Base-by-base conservation (phyloP, 2,888 invertebrate species). In the Petrolisthes manimaculis region DNA sequence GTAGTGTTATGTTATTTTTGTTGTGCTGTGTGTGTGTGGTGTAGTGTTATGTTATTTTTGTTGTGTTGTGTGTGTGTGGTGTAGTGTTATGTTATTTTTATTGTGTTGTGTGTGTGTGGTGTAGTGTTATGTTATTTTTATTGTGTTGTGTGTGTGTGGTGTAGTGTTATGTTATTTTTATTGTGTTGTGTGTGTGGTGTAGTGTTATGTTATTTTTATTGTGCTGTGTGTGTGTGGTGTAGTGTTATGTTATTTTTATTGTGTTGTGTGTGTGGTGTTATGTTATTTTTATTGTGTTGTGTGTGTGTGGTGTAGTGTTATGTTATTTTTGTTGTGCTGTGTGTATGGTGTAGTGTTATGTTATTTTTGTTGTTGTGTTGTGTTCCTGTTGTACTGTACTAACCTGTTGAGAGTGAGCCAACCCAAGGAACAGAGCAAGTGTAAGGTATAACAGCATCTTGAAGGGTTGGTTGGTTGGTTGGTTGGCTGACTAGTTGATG, bases 371-470 rank as follows among this genome's bases (percentile, higher is more conserved):
- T 3, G 9, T 61, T 14, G 61, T 61, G n/a, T n/a, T 37, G 37
- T 37, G 37, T 37, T 51, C 24, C 37, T 18, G 14, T 3, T 75
- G 37, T 82, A 51, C 61, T 12, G 12, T 53, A 83, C 83, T 9
- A 71, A 53, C 18, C 53, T 18, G 54, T 21, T n/a, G 54, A 2
- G 83, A 69, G n/a, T 61, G 83, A 5, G 53, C n/a, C 71, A 71
- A 6, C 71, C 56, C 83, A 4, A 83, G 71, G 71, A 83, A 71
- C n/a, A 51, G 71, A 53, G 69, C 21, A 61, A 21, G 9, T 18
- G 71, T 8, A 21, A 83, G 54, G 53, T 24, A 71, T 21, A 21
- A n/a, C 21, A 83, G 71, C 83, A 83, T 83, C 18, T 18, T 83
- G 54, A 18, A 54, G 12, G 82, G 71, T 53, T 51, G 5, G 71